These are phyloP conservation scores for Synanthedon tipuliformis DNA, from an alignment of 2,888 invertebrate species.

Conservation along the genomic window DNA sequence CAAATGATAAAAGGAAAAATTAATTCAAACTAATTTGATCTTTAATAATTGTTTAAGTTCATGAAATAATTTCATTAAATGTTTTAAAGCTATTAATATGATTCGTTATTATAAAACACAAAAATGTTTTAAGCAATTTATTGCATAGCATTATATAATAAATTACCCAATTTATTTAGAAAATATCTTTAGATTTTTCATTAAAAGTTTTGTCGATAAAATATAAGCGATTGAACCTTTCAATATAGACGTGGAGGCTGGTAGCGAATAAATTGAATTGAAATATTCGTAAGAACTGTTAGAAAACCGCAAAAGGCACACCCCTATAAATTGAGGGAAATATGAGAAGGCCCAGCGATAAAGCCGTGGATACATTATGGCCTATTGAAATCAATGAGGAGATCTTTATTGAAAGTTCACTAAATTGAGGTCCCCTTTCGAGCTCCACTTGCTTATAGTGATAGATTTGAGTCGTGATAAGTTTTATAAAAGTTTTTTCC, in stretches of 20 bases:
- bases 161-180: too few relatives aligned
- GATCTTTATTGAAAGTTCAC: conserved; percentile 52
- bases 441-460: not conserved
- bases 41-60: too few relatives aligned
- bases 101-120: too few relatives aligned
- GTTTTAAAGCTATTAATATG: too few relatives aligned
- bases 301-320: conserved; percentile 40
- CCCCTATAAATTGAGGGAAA: conserved; percentile 52
- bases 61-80: too few relatives aligned
- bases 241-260: conserved; percentile 12
- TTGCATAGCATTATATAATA: too few relatives aligned
- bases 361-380: conserved; percentile 49
- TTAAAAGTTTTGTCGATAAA: not conserved
- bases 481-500: not conserved
- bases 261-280: conserved; percentile 38
- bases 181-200: not conserved
- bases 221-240: not conserved
- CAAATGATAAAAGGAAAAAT: too few relatives aligned
- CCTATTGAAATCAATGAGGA: conserved; percentile 54
- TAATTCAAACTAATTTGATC: too few relatives aligned
- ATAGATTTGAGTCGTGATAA: conserved; percentile 1
- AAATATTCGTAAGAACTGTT: conserved; percentile 44
- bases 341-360: conserved; percentile 45
- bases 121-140: too few relatives aligned
- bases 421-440: conserved; percentile 27